Evolutionary conservation across 1,140 invertebrate species (phyloP).

Genomic region (Dinothrombium tinctorium): DNA sequence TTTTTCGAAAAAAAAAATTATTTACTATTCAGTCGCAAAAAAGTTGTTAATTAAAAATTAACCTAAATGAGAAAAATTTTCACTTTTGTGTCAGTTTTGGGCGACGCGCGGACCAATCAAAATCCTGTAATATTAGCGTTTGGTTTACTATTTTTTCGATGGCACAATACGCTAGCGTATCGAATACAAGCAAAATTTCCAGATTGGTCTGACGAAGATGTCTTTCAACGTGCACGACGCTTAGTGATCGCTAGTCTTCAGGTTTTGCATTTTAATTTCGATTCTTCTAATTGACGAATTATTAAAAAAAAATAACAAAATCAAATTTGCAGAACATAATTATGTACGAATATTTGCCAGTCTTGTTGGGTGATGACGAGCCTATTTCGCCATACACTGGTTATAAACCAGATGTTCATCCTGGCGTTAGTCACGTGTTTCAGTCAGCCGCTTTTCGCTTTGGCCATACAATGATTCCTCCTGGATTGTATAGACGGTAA

Average conservation of each 20-base stretch:
- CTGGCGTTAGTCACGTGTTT: slow-evolving; percentile 88
- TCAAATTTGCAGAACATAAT: slow-evolving; percentile 61
- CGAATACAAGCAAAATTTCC: slow-evolving; percentile 51
- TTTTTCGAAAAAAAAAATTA: too few relatives aligned
- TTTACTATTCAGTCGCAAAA: too few relatives aligned
- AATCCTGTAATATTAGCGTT: slow-evolving; percentile 83
- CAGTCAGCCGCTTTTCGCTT: slow-evolving; percentile 91
- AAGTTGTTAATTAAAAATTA: too few relatives aligned
- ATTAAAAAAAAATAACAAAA: background rate
- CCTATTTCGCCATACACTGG: slow-evolving; percentile 20
- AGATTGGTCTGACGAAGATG: slow-evolving; percentile 72
- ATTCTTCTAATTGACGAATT: background rate
- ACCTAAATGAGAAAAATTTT: too few relatives aligned
- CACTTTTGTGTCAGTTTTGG: slow-evolving; percentile 41
- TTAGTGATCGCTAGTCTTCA: slow-evolving; percentile 79
- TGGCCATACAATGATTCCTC: slow-evolving; percentile 84
- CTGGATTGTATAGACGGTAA: slow-evolving; percentile 49
- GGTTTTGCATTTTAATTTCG: slow-evolving; percentile 25
- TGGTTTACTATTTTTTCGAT: slow-evolving; percentile 75
- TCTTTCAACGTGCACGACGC: slow-evolving; percentile 69
- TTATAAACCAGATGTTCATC: slow-evolving; percentile 77
- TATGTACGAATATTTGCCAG: slow-evolving; percentile 83
- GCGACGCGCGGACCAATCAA: slow-evolving; percentile 87
- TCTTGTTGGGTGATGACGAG: slow-evolving; percentile 32
- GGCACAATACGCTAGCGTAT: slow-evolving; percentile 75